Base-by-base conservation (phyloP, 2,113 vertebrate species). In the Apodemus sylvaticus region DNA sequence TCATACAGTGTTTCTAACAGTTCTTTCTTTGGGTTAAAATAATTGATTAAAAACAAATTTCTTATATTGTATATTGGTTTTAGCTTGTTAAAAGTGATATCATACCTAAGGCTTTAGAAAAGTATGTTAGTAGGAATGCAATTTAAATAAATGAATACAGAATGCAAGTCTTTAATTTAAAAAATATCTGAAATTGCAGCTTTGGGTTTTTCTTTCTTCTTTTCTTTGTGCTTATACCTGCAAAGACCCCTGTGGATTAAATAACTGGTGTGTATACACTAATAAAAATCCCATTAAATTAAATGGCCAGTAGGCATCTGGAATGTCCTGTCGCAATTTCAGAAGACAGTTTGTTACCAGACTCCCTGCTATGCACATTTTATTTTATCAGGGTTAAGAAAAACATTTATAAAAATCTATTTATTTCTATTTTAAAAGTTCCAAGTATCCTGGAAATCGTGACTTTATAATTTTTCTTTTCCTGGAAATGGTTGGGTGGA, bases 241-340 rank as follows among this genome's bases (percentile, higher is more conserved):
- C 74, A 96, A 98, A 98, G 97, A 98, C 98, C 97, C 98, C 98
- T 98, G 98, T 98, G 98, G 98, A 98, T 98, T 98, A 99, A 98
- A 98, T 98, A 98, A 98, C 96, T 95, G 97, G 90, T 97, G 26
- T 62, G 79, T 97, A 90, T 98, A 98, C 97, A 96, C 98, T 98
- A 98, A 99, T 99, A 98, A 98, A 99, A 98, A 98, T 98, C 98
- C 97, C 96, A 98, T 98, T 98, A 98, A 99, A 98, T 98, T 98
- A 98, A 99, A 99, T 98, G 94, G 97, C 98, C 97, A 98, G 95
- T 97, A 98, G 98, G 97, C 97, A 98, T 98, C 97, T 94, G 91
- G 97, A 98, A 98, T 97, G 95, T 98, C 98, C 96, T 98, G 86
- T 95, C 73, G 92, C 96, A 99, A 98, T 98, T 98, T 98, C 97